Evolutionary conservation across 2,888 invertebrate species (phyloP), one percentile per base, ranked within the genome.

Genomic region (Cephus rjabovi): DNA sequence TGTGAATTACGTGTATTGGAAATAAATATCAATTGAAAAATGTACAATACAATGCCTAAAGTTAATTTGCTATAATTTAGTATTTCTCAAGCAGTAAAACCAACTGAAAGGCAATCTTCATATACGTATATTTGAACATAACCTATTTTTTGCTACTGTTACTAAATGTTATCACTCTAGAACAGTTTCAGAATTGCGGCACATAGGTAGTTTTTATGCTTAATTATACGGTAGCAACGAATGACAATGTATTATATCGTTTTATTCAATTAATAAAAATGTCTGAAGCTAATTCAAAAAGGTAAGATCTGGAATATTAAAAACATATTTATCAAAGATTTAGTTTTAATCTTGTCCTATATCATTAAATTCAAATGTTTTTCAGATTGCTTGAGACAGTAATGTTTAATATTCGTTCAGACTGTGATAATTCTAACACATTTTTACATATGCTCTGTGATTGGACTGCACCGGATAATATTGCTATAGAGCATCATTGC

Each of bases 401-500:
- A 23, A 56, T 9, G 6, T 56, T 56, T 23, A 56, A 15, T 23
- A 23, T 56, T 23, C 23, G 9, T 56, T 56, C 56, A 6, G 56
- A 23, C 23, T 56, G 23, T 56, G 23, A 23, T 0, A 23, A 23
- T 56, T 56, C 56, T 56, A 9, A 23, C 2, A 23, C 56, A 56
- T 23, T 56, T 11, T 79, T 87, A 34, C 3, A 79, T 12, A 68
- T 79, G 15, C 79, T 82, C 76, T 84, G 85, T 70, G 81, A 86
- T 33, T 87, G 85, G 86, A 34, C 74, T 74, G 34, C 79, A 76
- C 77, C 75, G 3, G 37, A 78, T 81, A 82, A 83, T 71, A 23
- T 83, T 33, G 87, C 86, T 3, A 84, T 90, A 78, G 88, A 89
- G 75, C 86, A 89, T 83, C 82, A 86, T 35, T 80, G 85, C 76